Conservation (phyloP, 2,888 invertebrate species). For the Sphecodes monilicornis region DNA sequence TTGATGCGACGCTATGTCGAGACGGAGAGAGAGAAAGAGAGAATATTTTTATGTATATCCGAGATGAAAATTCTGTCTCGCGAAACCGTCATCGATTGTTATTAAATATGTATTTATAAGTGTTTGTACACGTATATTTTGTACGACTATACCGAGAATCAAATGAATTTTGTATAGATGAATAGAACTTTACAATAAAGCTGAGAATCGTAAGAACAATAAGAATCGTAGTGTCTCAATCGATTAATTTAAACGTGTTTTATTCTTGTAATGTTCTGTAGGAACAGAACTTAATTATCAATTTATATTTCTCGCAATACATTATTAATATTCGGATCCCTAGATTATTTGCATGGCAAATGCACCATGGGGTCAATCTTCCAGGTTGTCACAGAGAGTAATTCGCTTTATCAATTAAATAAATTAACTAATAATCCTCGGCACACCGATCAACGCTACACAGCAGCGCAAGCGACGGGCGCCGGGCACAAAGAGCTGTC, state of each 20-base stretch:
- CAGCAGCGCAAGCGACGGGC: conserved; percentile 75
- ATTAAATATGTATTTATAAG: conserved; percentile 57
- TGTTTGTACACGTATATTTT: conserved; percentile 68
- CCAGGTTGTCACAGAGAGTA: conserved; percentile 51
- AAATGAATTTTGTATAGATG: conserved; percentile 66
- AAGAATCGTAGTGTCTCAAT: conserved; percentile 32
- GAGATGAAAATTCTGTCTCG: conserved; percentile 57
- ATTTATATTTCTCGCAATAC: conserved; percentile 48
- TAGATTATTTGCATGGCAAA: conserved; percentile 47
- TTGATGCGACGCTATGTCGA: conserved; percentile 33
- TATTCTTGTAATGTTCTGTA: conserved; percentile 45
- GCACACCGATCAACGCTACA: conserved; percentile 77
- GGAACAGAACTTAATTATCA: too few relatives aligned
- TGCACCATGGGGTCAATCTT: conserved; percentile 36
- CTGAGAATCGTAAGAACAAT: conserved; percentile 41
- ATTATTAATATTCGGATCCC: conserved; percentile 32
- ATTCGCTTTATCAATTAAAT: conserved; percentile 76
- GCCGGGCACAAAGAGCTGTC: conserved; percentile 56
- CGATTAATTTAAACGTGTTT: conserved; percentile 51
- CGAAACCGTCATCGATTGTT: conserved; percentile 46
- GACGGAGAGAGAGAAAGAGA: not conserved
- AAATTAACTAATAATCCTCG: conserved; percentile 81
- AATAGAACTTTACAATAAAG: conserved; percentile 64
- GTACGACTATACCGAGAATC: conserved; percentile 57
- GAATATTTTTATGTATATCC: conserved; percentile 54